Conservation (phyloP, 37 sponge, comb jelly and placozoan genomes). For the Chondrilla cf. caribensis region DNA sequence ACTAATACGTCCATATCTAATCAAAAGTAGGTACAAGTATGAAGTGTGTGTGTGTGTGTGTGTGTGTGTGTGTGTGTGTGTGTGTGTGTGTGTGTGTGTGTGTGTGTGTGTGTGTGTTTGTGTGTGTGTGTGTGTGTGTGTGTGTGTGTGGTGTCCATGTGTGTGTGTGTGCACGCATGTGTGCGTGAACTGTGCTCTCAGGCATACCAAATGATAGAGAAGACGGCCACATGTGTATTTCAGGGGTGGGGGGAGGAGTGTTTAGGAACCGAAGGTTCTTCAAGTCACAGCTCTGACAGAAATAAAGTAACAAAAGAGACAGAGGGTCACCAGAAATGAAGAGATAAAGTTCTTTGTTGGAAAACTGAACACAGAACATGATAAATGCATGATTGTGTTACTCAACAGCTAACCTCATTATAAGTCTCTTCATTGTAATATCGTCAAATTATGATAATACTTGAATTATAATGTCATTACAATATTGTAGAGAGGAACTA, state of each 20-base stretch:
- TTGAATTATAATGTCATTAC: no score
- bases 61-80: constrained; percentile 22
- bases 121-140: constrained; percentile 12
- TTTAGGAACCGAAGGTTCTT: background rate
- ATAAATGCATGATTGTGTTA: no score
- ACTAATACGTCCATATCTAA: background rate
- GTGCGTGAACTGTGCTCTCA: background rate
- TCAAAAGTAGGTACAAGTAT: no score
- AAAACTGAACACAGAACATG: no score
- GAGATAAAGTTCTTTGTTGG: no score
- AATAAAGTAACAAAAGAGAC: no score
- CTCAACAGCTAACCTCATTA: no score
- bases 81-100: constrained; percentile 15
- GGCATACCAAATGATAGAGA: constrained; percentile 51
- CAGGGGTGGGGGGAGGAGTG: constrained; percentile 47
- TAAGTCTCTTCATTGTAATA: no score
- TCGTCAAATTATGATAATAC: no score
- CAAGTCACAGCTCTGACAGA: constrained; percentile 2
- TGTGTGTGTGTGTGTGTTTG: background rate
- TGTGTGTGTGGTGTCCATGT: background rate
- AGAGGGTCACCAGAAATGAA: no score
- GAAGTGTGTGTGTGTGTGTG: constrained; percentile 13
- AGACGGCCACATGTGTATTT: constrained; percentile 51
- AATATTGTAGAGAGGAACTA: no score
- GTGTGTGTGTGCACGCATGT: background rate